phyloP scores from a whole-genome alignment of 2,888 invertebrate species.

The Nomada flava region DNA sequence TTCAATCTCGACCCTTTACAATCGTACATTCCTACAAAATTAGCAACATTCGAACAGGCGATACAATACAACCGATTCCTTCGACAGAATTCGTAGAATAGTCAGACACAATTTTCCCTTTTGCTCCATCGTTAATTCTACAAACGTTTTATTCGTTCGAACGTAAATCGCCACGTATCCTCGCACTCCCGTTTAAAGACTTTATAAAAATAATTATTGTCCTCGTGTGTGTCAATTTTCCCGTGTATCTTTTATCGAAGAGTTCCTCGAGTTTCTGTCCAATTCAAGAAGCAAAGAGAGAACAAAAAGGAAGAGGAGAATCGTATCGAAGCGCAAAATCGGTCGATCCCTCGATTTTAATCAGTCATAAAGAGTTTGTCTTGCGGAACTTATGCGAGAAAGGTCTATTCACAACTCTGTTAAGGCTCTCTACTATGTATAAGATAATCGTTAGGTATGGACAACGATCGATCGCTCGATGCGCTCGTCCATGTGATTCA shows the following conservation, averaged over 20 bases:
- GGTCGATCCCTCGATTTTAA: neutral
- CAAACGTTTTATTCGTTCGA: neutral
- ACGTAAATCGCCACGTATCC: neutral
- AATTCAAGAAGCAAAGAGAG: neutral
- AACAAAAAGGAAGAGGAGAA: neutral
- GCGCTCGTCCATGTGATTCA: constrained; percentile 19
- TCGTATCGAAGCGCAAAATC: constrained; percentile 14
- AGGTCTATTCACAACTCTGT: constrained; percentile 7
- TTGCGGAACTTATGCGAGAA: constrained; percentile 10
- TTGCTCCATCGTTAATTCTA: neutral
- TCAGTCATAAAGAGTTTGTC: constrained; percentile 16
- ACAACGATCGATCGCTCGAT: constrained; percentile 15
- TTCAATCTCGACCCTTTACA: constrained; percentile 9
- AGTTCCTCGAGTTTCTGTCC: neutral
- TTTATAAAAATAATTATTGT: constrained; percentile 41
- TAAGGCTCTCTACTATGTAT: constrained; percentile 10
- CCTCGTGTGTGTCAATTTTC: constrained; percentile 22
- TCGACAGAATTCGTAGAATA: neutral
- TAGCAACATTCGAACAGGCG: neutral
- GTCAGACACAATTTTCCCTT: neutral
- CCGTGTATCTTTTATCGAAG: neutral
- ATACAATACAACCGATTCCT: neutral
- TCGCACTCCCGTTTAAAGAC: neutral
- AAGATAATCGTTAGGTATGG: constrained; percentile 20
- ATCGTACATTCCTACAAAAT: neutral